A percentile compares a stretch with the other conserved stretches of the same genome.
These are phyloP conservation scores for Leptopilina boulardi DNA, from an alignment of 1,140 invertebrate species.

Conservation along the genomic window DNA sequence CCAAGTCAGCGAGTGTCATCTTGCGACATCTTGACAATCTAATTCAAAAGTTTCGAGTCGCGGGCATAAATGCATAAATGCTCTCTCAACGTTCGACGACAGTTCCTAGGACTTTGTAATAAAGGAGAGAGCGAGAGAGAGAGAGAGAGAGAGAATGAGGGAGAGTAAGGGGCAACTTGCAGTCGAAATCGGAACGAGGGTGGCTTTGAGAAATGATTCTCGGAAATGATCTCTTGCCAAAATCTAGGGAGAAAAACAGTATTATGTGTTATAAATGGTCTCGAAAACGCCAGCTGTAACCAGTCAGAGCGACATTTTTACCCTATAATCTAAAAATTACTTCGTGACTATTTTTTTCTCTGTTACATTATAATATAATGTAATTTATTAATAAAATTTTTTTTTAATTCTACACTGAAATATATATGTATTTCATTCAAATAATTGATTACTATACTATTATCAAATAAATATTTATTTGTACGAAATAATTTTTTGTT, in stretches of 20 bases:
- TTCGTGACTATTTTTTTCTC: background rate
- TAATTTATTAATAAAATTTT: too few relatives aligned
- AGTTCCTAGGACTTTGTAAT: conserved; percentile 12
- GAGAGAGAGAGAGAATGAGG: too few relatives aligned
- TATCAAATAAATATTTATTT: too few relatives aligned
- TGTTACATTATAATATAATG: too few relatives aligned
- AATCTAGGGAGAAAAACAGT: background rate
- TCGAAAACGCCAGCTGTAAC: background rate
- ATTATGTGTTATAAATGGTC: background rate
- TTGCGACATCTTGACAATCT: conserved; percentile 23
- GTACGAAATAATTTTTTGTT: too few relatives aligned
- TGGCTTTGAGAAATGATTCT: conserved; percentile 11
- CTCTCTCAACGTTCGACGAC: conserved; percentile 22
- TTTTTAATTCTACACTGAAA: too few relatives aligned
- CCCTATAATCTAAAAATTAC: background rate
- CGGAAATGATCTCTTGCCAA: conserved; percentile 20
- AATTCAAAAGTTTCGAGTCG: conserved; percentile 24
- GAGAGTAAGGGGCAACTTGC: background rate
- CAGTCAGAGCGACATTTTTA: background rate
- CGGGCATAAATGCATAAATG: conserved; percentile 29
- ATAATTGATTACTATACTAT: too few relatives aligned
- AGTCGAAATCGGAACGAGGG: conserved; percentile 3
- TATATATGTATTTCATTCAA: too few relatives aligned
- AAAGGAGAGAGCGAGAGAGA: background rate
- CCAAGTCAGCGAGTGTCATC: conserved; percentile 24